Evolutionary conservation across 1,140 invertebrate species (phyloP), one percentile per base, ranked within the genome.

Genomic region (Ridgeia piscesae): DNA sequence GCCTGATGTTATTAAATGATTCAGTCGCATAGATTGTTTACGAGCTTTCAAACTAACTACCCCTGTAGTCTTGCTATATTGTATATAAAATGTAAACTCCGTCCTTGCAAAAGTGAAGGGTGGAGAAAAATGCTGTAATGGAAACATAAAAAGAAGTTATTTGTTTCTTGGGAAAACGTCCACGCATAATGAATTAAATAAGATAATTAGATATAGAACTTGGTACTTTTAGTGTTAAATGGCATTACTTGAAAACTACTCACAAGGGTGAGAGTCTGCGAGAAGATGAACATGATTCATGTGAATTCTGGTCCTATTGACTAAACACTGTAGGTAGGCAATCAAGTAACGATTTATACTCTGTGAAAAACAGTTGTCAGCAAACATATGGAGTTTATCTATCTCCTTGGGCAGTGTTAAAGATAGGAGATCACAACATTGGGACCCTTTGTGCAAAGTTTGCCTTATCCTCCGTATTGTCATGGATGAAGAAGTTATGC

Each of bases 331-430:
- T 27, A 90, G 14, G 35, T 90, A 35, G 33, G 89, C 89, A 34
- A 90, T 90, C 34, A 90, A 35, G 89, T 34, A 90, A 33, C 89
- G 89, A 90, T 90, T 90, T 90, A 33, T 90, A 35, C 33, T 90
- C 89, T 90, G 89, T n/a, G 34, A 90, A 35, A 90, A 90, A 35
- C 89, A 90, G 89, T 90, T 90, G 89, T 90, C 89, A 90, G 31
- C 35, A 35, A 90, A 90, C 89, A 35, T 14, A 21, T 35, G 35
- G 33, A 90, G 34, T 34, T 90, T 90, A 34, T 90, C 35, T 34
- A 90, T 90, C 11, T 34, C 35, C 35, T 8, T 34, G 35, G 2
- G 31, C 33, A 90, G 89, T 90, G 35, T 27, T 90, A 27, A 34
- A 90, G 89, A 33, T 14, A 35, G 89, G 89, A 90, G 11, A n/a